Evolutionary conservation across 37 sponge, comb jelly and placozoan genomes (phyloP).

Genomic region (Petrosia ficiformis): DNA sequence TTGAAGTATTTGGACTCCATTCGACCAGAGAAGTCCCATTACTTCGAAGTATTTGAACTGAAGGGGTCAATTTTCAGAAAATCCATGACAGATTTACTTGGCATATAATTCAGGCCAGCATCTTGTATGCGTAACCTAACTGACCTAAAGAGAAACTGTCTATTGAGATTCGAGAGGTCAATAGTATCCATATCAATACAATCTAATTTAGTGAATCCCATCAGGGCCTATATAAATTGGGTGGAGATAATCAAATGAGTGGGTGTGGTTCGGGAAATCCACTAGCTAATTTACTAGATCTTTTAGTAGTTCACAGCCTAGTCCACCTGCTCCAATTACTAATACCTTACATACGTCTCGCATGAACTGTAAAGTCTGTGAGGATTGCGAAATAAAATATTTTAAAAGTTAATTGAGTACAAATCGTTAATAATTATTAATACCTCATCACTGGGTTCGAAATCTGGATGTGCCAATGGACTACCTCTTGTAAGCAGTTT

Average conservation of each 20-base stretch:
- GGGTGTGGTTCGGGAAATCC: not conserved
- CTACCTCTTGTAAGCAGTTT: conserved; percentile 59
- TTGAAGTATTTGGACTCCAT: too few relatives aligned
- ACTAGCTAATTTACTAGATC: conserved; percentile 49
- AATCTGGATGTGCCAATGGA: conserved; percentile 76
- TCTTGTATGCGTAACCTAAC: too few relatives aligned
- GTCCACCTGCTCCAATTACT: conserved; percentile 97
- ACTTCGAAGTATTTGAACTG: too few relatives aligned
- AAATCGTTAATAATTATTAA: conserved; percentile 10
- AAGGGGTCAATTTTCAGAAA: too few relatives aligned
- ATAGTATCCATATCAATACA: conserved; percentile 99
- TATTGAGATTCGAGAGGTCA: conserved; percentile 95
- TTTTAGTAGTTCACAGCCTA: conserved; percentile 97
- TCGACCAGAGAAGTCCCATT: too few relatives aligned
- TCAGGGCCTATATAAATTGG: conserved; percentile 60
- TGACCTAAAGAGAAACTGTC: conserved; percentile 95
- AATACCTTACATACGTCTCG: conserved; percentile 76
- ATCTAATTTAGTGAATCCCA: conserved; percentile 90
- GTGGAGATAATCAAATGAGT: too few relatives aligned
- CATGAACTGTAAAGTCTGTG: conserved; percentile 68
- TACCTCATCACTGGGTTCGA: conserved; percentile 82
- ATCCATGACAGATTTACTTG: too few relatives aligned
- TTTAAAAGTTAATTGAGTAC: not conserved
- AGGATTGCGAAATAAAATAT: not conserved
- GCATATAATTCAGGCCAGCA: too few relatives aligned